phyloP scores from a whole-genome alignment of 1,140 invertebrate species.

The Drosophila mojavensis region DNA sequence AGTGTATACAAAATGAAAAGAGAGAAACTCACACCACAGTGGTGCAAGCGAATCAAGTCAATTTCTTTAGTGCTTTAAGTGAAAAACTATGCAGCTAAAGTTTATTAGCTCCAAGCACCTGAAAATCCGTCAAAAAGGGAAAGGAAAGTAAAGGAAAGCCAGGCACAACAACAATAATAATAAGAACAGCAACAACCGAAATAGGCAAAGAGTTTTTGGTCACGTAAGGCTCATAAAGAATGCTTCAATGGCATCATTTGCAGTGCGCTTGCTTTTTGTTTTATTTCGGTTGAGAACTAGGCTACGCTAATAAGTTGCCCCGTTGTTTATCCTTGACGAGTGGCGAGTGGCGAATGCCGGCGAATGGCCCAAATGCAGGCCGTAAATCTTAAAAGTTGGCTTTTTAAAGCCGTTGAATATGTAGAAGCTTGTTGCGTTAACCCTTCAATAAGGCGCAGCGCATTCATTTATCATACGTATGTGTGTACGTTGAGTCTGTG shows the following conservation, averaged over 20 bases:
- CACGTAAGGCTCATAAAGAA: constrained; percentile 75
- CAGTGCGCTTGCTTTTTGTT: constrained; percentile 53
- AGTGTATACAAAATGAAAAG: too few relatives aligned
- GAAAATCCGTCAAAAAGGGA: constrained; percentile 13
- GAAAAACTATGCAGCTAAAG: constrained; percentile 43
- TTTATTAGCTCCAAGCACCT: constrained; percentile 52
- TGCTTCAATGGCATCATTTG: constrained; percentile 72
- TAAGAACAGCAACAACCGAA: constrained; percentile 6
- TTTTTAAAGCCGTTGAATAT: constrained; percentile 25
- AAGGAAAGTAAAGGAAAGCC: not conserved
- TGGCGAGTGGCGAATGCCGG: constrained; percentile 23
- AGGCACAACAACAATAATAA: too few relatives aligned
- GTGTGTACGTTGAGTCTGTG: constrained; percentile 1
- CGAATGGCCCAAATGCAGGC: constrained; percentile 45
- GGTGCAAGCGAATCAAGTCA: constrained; percentile 24
- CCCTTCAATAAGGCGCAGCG: constrained; percentile 49
- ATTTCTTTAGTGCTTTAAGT: constrained; percentile 41
- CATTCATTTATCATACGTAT: constrained; percentile 57
- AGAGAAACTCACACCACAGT: not conserved
- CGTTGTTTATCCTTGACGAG: constrained; percentile 45
- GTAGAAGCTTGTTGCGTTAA: constrained; percentile 43
- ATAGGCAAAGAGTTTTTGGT: constrained; percentile 74
- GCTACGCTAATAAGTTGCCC: constrained; percentile 71
- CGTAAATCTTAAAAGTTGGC: constrained; percentile 58
- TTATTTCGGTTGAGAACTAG: constrained; percentile 43